Percentiles rank a stretch among this genome's conserved stretches.
These are phyloP conservation scores for Chelon auratus DNA, from an alignment of 2,797 vertebrate genomes.

Conservation along the genomic window DNA sequence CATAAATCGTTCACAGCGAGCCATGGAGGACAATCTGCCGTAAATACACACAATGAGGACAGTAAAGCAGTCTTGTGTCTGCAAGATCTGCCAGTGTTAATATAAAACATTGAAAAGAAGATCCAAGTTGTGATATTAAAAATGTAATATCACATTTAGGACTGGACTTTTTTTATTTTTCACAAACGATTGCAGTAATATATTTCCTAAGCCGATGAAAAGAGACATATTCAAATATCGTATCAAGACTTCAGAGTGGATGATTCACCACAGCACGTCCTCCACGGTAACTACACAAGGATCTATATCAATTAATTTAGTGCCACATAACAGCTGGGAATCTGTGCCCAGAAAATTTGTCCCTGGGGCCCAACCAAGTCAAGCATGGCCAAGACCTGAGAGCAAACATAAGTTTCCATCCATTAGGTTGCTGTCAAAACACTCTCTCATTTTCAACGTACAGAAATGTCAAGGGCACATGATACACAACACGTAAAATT, in stretches of 20 bases:
- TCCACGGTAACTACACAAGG: background rate
- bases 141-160: too few species aligned
- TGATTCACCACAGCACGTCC: constrained; percentile 6
- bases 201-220: constrained; percentile 11
- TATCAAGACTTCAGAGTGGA: constrained; percentile 15
- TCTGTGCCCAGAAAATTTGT: background rate
- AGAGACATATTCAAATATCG: background rate
- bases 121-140: too few species aligned
- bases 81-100: background rate
- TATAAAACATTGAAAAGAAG: background rate
- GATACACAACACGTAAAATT: background rate
- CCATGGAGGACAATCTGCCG: background rate
- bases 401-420: background rate
- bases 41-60: background rate
- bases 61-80: background rate
- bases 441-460: background rate
- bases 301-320: constrained; percentile 13
- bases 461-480: background rate
- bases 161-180: too few species aligned
- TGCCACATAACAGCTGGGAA: background rate
- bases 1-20: background rate
- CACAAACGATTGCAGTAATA: background rate
- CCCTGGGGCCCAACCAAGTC: background rate
- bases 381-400: background rate
- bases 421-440: background rate